Evolutionary conservation across 2,113 vertebrate genomes (phyloP).

Genomic region (Phocoena sinus): DNA sequence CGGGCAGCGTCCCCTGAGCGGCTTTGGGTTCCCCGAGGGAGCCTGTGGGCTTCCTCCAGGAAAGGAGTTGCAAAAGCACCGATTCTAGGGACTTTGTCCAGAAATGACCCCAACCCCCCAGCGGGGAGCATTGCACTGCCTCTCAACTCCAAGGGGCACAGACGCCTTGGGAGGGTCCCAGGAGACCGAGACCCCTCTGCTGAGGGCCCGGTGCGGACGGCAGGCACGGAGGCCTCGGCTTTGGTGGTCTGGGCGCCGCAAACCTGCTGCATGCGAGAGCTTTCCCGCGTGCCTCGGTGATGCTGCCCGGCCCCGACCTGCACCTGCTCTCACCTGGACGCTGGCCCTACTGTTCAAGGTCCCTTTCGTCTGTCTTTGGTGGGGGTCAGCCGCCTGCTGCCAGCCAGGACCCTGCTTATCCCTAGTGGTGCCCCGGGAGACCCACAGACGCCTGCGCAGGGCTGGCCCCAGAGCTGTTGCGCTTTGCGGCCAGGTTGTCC

Average conservation of each 20-base stretch:
- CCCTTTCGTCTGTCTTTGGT: neutral
- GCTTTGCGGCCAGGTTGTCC: accelerated
- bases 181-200: neutral
- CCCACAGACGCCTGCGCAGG: neutral
- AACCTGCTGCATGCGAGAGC: accelerated
- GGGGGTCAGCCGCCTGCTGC: neutral
- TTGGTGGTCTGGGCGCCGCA: accelerated
- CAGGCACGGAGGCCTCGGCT: accelerated
- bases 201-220: accelerated
- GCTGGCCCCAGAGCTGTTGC: neutral
- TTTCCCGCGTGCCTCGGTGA: neutral
- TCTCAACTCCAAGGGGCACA: accelerated
- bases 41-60: accelerated
- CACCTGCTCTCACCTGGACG: neutral
- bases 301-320: neutral
- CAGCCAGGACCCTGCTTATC: neutral
- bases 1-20: neutral
- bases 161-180: neutral
- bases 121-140: accelerated
- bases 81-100: neutral
- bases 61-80: accelerated
- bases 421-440: too few species aligned
- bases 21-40: neutral
- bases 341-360: neutral
- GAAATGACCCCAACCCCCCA: neutral